Evolutionary conservation across 2,797 vertebrate species (phyloP).

Genomic region (Myiotriccus ornatus): DNA sequence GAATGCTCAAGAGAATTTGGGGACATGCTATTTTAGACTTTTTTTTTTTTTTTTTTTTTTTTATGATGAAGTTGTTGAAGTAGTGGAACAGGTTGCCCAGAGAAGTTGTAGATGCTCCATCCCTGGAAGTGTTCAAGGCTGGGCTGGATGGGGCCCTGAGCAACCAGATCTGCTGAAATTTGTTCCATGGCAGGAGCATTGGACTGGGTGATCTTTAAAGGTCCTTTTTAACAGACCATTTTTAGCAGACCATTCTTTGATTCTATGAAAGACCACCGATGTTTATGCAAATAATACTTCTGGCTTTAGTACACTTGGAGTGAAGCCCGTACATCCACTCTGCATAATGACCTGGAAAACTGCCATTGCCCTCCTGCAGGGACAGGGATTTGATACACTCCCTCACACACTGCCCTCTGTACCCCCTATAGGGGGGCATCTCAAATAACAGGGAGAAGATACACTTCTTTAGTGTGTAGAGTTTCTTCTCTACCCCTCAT

Average conservation of each 20-base stretch:
- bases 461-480: not conserved
- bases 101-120: no score
- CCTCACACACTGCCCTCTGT: not conserved
- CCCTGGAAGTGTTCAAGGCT: no score
- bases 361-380: not conserved
- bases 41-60: not conserved
- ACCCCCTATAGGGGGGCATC: fast-evolving
- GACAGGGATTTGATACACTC: not conserved
- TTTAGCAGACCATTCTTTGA: no score
- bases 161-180: no score
- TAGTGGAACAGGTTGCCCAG: no score
- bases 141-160: no score
- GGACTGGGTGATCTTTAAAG: no score
- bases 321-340: not conserved
- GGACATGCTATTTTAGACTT: not conserved
- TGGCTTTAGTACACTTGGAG: not conserved
- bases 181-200: no score
- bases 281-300: not conserved
- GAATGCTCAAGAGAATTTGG: not conserved
- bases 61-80: no score
- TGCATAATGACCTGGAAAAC: not conserved
- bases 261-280: not conserved
- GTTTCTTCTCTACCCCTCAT: not conserved
- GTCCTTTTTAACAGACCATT: no score
- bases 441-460: not conserved